Evolutionary conservation across 2,888 invertebrate genomes (phyloP), one percentile per base, ranked within the genome.

Genomic region (Platycnemis pennipes): DNA sequence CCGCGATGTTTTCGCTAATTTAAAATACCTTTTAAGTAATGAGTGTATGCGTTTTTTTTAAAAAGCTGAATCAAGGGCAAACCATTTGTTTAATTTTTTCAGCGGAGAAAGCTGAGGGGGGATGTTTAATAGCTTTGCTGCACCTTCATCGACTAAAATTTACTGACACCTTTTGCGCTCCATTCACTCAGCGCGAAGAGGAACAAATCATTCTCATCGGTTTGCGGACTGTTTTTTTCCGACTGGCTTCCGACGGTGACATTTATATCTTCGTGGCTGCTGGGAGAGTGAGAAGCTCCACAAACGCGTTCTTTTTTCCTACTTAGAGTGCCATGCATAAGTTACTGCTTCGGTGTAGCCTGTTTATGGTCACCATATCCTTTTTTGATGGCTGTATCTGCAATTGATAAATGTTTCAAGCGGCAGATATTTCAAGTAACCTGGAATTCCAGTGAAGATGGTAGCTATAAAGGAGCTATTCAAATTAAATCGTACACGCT

Each of bases 1-100:
- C 77, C 37, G 7, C 8, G 77, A 8, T 77, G 77, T 77, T 37
- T 77, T 37, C 77, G 37, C 77, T 77, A 77, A 77, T 77, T 77
- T 77, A 77, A 77, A 77, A 37, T 77, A 37, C 37, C 77, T 77
- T 77, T 77, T 77, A 77, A 77, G 77, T 77, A 77, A 77, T 77
- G 77, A 77, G 77, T 77, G 11, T 26, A 31, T 77, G n/a, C 13
- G n/a, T 37, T 77, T 77, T 77, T 77, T 77, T 77, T n/a, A n/a
- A n/a, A n/a, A n/a, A 13, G 77, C 31, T 11, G 37, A 77, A 37
- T 37, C 13, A 37, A 77, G 37, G 37, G 7, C n/a, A 16, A 77
- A 37, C 77, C 77, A 31, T 77, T 77, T 77, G 16, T 77, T 37
- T 77, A 37, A 37, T 31, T 37, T 37, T 77, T 77, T 77, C 13